phyloP scores from a whole-genome alignment of 2,888 invertebrate genomes.

The Aplocera efformata region DNA sequence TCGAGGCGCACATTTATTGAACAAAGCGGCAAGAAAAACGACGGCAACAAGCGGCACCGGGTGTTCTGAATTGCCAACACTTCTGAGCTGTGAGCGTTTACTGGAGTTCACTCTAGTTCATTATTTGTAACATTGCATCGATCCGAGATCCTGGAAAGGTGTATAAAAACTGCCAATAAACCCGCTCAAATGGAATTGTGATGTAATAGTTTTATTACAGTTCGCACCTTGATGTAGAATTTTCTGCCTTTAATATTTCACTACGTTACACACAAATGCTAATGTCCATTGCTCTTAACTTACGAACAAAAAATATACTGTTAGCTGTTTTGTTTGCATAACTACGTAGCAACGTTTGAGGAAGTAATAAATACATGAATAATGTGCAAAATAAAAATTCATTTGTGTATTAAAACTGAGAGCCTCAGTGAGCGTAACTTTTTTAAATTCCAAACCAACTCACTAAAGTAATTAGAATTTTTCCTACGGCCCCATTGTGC shows the following conservation, averaged over 20 bases:
- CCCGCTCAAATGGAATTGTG: conserved; percentile 23
- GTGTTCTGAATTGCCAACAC: conserved; percentile 71
- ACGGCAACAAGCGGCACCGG: conserved; percentile 64
- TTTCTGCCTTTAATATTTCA: conserved; percentile 1
- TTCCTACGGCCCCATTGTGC: conserved; percentile 73
- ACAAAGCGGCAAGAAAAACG: conserved; percentile 69
- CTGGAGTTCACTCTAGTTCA: conserved; percentile 62
- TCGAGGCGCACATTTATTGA: conserved; percentile 65
- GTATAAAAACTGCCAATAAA: conserved; percentile 31
- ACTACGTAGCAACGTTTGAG: neutral
- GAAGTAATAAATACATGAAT: conserved; percentile 1
- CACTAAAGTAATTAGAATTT: conserved; percentile 76
- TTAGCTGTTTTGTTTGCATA: too few species aligned
- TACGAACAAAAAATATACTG: too few species aligned
- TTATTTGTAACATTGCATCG: conserved; percentile 65
- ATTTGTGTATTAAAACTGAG: conserved; percentile 44
- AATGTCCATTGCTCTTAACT: too few species aligned
- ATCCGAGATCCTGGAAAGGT: conserved; percentile 44
- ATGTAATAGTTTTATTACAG: conserved; percentile 27
- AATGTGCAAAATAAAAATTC: conserved; percentile 30
- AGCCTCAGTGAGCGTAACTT: conserved; percentile 56
- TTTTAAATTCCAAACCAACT: conserved; percentile 67
- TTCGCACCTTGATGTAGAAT: conserved; percentile 7
- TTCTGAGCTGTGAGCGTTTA: conserved; percentile 56
- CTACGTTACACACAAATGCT: neutral